Conservation (phyloP, 1,140 invertebrate genomes). For the Coenobita brevimanus region DNA sequence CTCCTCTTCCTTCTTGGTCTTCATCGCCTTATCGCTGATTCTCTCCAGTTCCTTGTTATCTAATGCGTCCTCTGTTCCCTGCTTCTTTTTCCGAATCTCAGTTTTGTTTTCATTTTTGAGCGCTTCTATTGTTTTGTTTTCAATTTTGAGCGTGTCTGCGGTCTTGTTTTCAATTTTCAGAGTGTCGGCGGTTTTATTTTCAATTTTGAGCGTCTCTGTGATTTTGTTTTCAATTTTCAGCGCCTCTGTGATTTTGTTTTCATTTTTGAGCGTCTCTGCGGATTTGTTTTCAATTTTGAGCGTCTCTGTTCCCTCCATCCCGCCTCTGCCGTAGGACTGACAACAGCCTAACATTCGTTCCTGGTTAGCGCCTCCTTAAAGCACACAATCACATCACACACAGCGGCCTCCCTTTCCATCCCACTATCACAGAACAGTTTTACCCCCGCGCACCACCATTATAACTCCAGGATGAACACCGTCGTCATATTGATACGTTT, state of each 20-base stretch:
- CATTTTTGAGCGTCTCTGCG: not conserved
- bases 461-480: too few species aligned
- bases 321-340: conserved; percentile 13
- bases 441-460: too few species aligned
- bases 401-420: not conserved
- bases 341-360: conserved; percentile 34
- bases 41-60: conserved; percentile 44
- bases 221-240: conserved; percentile 14
- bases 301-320: conserved; percentile 39
- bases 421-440: too few species aligned
- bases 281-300: conserved; percentile 19
- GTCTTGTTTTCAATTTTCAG: too few species aligned
- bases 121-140: not conserved
- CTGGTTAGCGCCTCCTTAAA: not conserved
- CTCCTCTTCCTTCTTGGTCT: not conserved
- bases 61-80: not conserved
- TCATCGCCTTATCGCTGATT: not conserved
- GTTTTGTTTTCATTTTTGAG: too few species aligned
- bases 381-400: not conserved
- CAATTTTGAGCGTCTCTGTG: conserved; percentile 25
- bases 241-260: conserved; percentile 11
- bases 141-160: conserved; percentile 16
- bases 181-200: not conserved
- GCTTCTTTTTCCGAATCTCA: too few species aligned
- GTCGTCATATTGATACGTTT: too few species aligned